These are phyloP conservation scores for Neogale vison DNA, from an alignment of 2,113 vertebrate species.

Conservation along the genomic window DNA sequence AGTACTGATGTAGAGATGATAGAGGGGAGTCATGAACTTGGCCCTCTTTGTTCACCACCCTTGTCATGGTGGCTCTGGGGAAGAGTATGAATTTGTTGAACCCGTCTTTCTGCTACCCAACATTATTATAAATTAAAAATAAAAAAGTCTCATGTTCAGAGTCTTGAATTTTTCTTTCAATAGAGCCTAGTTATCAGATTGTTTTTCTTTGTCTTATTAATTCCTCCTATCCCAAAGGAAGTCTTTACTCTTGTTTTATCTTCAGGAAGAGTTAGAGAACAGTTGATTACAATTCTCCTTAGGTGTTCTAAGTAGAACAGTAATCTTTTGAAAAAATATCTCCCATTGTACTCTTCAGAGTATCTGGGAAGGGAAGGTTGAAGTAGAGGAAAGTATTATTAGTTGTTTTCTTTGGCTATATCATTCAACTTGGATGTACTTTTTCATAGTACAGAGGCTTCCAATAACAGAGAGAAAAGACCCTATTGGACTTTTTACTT, in stretches of 20 bases:
- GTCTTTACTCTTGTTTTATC: not conserved
- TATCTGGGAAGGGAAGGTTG: not conserved
- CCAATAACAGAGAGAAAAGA: not conserved
- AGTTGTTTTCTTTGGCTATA: not conserved
- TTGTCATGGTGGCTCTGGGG: not conserved
- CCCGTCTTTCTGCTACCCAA: not conserved
- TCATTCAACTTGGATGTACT: not conserved
- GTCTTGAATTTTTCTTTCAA: not conserved
- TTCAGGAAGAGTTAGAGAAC: constrained; percentile 6
- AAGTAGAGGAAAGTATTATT: not conserved
- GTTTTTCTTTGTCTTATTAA: not conserved
- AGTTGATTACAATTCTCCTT: not conserved
- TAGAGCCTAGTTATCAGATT: not conserved
- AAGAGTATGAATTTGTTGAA: not conserved
- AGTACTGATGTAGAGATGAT: not conserved
- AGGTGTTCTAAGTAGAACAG: not conserved
- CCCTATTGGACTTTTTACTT: not conserved
- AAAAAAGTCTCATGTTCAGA: not conserved
- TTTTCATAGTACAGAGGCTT: not conserved
- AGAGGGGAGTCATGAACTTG: not conserved
- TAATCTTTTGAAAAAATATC: not conserved
- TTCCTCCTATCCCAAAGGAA: not conserved
- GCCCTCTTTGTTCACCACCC: not conserved
- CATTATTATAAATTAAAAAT: not conserved
- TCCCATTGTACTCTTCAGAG: not conserved